A percentile compares a stretch with the other conserved stretches of the same genome.
phyloP scores from a whole-genome alignment of 2,888 invertebrate species.

The Galerucella nymphaeae region DNA sequence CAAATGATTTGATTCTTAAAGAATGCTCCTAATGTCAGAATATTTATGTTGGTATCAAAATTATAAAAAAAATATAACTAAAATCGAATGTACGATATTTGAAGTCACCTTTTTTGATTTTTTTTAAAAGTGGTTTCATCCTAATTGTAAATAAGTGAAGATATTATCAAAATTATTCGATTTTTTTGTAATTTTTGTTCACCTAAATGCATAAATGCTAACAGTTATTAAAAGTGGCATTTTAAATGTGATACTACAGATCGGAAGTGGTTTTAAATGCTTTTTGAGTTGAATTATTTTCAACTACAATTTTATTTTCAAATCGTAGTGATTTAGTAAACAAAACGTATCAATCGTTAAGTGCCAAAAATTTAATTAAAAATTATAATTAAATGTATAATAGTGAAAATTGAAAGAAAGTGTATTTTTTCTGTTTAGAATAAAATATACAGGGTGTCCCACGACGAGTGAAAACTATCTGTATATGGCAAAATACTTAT shows the following conservation, averaged over 20 bases:
- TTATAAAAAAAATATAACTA: no score
- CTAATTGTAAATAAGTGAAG: not conserved
- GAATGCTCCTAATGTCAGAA: no score
- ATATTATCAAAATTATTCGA: not conserved
- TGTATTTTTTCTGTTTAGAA: not conserved
- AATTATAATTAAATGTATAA: not conserved
- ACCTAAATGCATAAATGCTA: not conserved
- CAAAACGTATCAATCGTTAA: constrained; percentile 4
- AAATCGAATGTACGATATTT: no score
- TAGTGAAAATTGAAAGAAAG: not conserved
- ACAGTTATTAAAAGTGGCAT: constrained; percentile 19
- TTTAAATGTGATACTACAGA: constrained; percentile 40
- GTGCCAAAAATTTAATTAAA: constrained; percentile 12
- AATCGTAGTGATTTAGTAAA: no score
- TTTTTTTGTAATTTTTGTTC: not conserved
- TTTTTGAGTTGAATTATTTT: constrained; percentile 16
- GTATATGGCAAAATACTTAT: no score
- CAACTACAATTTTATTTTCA: not conserved
- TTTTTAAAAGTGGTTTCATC: not conserved
- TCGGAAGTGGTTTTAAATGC: constrained; percentile 28
- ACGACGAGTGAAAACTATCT: no score
- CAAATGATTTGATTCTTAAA: no score
- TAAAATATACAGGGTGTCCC: no score
- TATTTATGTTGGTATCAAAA: no score
- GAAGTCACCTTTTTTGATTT: not conserved